Evolutionary conservation across 1,140 invertebrate species (phyloP).

Genomic region (Temnothorax curvispinosus): DNA sequence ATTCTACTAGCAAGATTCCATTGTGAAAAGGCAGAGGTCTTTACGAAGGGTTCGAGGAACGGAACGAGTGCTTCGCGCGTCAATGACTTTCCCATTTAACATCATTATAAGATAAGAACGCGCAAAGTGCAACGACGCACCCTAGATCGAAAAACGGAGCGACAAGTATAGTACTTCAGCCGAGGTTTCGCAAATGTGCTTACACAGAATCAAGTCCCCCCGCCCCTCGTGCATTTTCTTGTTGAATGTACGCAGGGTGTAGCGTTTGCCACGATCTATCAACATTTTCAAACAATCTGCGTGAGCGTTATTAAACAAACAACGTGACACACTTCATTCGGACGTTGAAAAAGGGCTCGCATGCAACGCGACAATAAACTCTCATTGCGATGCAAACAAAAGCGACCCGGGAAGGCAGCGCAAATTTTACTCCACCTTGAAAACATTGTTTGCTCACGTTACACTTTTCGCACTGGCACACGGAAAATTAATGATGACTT

Average conservation of each 20-base stretch:
- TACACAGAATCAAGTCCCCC: neutral
- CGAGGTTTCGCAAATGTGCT: neutral
- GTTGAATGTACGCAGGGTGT: neutral
- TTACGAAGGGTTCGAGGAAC: neutral
- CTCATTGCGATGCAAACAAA: conserved; percentile 26
- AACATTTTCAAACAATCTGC: conserved; percentile 12
- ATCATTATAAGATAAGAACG: conserved; percentile 9
- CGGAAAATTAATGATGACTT: conserved; percentile 14
- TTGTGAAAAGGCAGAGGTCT: neutral
- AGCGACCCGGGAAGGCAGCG: neutral
- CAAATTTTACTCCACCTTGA: conserved; percentile 28
- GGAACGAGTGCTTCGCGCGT: conserved; percentile 10
- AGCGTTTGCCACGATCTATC: neutral
- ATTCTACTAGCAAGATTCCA: conserved; percentile 5
- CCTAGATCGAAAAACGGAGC: neutral
- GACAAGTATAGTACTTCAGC: neutral
- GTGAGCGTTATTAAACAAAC: conserved; percentile 26
- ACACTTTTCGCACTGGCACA: conserved; percentile 11
- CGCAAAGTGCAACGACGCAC: neutral
- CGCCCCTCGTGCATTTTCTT: neutral
- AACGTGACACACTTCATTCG: conserved; percentile 6
- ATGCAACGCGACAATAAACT: conserved; percentile 22
- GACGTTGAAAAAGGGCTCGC: neutral
- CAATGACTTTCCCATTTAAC: conserved; percentile 33
- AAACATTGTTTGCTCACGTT: neutral